Evolutionary conservation across 2,113 vertebrate species (phyloP), one percentile per base, ranked within the genome.

Genomic region (Mixornis gularis): DNA sequence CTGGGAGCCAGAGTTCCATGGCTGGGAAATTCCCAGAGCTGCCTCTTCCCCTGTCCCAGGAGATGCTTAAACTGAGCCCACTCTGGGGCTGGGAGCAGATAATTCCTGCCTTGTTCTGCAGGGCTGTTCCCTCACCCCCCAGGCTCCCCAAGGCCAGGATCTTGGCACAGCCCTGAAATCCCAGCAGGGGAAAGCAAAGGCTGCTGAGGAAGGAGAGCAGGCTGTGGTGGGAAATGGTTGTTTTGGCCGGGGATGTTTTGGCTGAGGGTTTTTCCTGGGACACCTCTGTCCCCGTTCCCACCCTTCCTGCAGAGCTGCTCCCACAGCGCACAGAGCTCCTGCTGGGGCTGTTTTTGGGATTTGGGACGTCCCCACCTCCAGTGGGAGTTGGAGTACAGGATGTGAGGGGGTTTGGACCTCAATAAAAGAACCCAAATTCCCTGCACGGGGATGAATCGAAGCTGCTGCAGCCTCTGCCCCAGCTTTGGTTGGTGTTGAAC

Each of bases 401-500:
- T 53, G 2, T 7, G 14, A 10, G 3, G 58, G 13, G 22, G 18
- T 13, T 36, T 74, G 53, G 59, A 40, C 6, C 24, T 21, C 34
- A 13, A 12, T 21, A 12, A 27, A 65, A 62, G 30, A 62, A 30
- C 21, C 66, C 58, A 7, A 66, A 0, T 30, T 46, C 43, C 2
- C 0, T 25, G 43, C 24, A 5, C 0, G 0, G 9, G 40, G 53
- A 27, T 34, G 40, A 8, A 0, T 30, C 1, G 1, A 21, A 44
- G 16, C 63, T 3, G 3, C 52, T 14, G 14, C 73, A 55, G 55
- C 15, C 1, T 38, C 74, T 25, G 0, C n/a, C 6, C 0, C 2
- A 12, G 41, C 5, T 29, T 70, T 60, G 30, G 49, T 17, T 49
- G 1, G 3, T 36, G 38, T 4, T 79, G 44, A 51, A 9, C 46